Evolutionary conservation across 2,888 invertebrate genomes (phyloP), one percentile per base, ranked within the genome.

Genomic region (Phorcus lineatus): DNA sequence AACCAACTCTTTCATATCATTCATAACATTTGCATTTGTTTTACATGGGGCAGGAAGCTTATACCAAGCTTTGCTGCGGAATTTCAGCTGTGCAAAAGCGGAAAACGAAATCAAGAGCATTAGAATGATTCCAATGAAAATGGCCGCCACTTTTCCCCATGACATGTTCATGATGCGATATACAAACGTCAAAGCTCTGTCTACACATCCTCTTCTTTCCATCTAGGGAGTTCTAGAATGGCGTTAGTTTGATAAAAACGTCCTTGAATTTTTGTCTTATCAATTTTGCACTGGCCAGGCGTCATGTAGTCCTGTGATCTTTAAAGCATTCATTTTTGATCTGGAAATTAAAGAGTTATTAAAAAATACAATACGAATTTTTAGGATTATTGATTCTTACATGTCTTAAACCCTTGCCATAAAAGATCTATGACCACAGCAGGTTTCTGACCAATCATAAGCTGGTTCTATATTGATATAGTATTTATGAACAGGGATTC

Each of bases 1-100:
- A n/a, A 92, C 89, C 67, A 93, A 85, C 66, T 88, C 85, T 82
- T 91, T 90, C 74, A 93, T 86, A 47, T 91, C 88, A 16, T 91
- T 87, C 82, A 84, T 54, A n/a, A 82, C 77, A 11, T 76, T 53
- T 0, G 40, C 80, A n/a, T 83, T 77, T 13, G 77, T 79, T 19
- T 76, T 70, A 76, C 85, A 85, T 17, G 83, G 81, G 19, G 84
- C 81, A 2, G 67, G 67, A 53, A 62, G 67, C 62, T 79, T 66
- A 75, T 84, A 84, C 85, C 85, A 85, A 62, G 76, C 17, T 13
- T 36, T 24, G 52, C 24, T 52, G 24, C 24, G 74, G 22, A 74
- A 52, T 52, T 74, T 74, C 47, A 74, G 11, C 24, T 52, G n/a
- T 2, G 52, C n/a, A 22, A 74, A 52, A 16, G 52, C 19, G 19